Evolutionary conservation across 2,888 invertebrate species (phyloP).

Genomic region (Hipparchia semele): DNA sequence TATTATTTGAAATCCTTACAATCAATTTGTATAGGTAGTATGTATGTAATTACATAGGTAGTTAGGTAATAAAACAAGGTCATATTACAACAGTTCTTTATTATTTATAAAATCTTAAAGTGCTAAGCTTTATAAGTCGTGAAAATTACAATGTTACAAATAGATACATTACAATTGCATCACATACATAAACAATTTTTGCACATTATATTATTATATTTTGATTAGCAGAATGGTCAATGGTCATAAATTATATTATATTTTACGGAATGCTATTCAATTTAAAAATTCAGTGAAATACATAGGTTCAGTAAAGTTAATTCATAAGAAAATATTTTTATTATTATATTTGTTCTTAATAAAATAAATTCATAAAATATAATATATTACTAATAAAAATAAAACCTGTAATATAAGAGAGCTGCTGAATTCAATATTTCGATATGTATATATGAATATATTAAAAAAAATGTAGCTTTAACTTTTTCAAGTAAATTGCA

Average conservation of each 20-base stretch:
- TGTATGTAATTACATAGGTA: neutral
- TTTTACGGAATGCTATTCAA: neutral
- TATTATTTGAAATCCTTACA: neutral
- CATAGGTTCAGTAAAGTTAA: too few species aligned
- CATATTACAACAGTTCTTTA: neutral
- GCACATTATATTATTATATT: neutral
- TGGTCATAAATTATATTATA: neutral
- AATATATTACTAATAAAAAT: neutral
- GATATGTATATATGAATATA: neutral
- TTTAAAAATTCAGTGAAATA: too few species aligned
- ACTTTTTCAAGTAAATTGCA: neutral
- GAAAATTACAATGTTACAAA: neutral
- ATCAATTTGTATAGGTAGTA: neutral
- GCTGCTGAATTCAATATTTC: slow-evolving; percentile 2
- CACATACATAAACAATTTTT: neutral
- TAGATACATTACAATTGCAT: too few species aligned
- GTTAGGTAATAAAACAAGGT: neutral
- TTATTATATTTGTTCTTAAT: too few species aligned
- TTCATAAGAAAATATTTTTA: too few species aligned
- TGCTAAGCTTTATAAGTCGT: slow-evolving; percentile 8
- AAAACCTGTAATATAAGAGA: neutral
- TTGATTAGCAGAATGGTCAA: neutral
- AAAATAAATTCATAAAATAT: too few species aligned
- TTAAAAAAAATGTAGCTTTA: neutral
- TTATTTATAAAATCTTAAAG: slow-evolving; percentile 11